A percentile compares a stretch with the other conserved stretches of the same genome.
Conservation (phyloP, 2,797 vertebrate species). For the Neosalanx taihuensis region DNA sequence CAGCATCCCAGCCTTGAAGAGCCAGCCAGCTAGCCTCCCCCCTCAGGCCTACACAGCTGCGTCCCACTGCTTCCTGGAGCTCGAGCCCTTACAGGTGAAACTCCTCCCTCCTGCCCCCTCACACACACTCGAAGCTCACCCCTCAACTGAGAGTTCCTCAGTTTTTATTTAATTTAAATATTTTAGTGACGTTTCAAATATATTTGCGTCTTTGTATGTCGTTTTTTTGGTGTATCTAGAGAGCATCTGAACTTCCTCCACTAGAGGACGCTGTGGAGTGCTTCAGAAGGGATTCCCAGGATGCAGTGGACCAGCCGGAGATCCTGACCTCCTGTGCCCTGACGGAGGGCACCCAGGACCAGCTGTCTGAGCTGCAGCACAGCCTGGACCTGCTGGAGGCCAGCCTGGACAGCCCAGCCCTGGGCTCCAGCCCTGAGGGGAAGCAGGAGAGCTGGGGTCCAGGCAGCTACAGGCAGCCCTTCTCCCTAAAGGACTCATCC, state of each 20-base stretch:
- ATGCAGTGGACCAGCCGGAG: constrained; percentile 44
- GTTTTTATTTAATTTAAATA: neutral
- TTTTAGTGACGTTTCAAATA: too few relatives aligned
- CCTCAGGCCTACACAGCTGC: constrained; percentile 14
- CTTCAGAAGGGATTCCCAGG: constrained; percentile 20
- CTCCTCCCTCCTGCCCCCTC: neutral
- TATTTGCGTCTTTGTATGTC: too few relatives aligned
- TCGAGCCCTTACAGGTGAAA: constrained; percentile 44
- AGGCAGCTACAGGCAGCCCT: constrained; percentile 8
- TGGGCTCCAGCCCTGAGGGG: constrained; percentile 3
- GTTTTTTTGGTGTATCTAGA: constrained; percentile 26
- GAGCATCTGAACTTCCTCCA: constrained; percentile 11
- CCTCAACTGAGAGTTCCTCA: neutral
- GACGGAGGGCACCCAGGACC: constrained; percentile 29
- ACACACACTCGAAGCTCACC: neutral
- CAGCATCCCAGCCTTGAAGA: constrained; percentile 18
- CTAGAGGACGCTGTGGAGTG: constrained; percentile 21
- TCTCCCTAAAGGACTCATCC: constrained; percentile 18
- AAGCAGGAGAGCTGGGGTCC: constrained; percentile 1
- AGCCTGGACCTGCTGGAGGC: constrained; percentile 12
- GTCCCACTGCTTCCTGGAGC: constrained; percentile 28
- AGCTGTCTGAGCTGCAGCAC: constrained; percentile 33
- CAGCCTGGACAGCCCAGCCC: neutral
- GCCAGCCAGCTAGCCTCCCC: constrained; percentile 21
- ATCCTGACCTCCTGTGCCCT: constrained; percentile 43